phyloP scores from a whole-genome alignment of 2,797 vertebrate species.

The Hipposideros larvatus region DNA sequence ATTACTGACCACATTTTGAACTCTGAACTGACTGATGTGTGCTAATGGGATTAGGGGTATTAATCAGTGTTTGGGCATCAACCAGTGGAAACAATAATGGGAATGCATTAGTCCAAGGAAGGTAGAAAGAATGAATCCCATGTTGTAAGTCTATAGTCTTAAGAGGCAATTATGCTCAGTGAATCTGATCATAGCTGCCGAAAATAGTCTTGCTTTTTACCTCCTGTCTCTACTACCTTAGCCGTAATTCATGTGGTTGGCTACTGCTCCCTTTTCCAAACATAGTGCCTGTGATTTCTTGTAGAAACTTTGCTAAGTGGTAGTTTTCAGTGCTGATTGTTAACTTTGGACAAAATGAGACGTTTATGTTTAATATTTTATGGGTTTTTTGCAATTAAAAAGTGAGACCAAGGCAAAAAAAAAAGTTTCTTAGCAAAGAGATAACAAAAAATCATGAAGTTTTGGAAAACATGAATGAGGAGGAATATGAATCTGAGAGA shows the following conservation, averaged over 20 bases:
- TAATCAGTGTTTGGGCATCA: not conserved
- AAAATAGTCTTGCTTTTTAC: not conserved
- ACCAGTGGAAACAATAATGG: not conserved
- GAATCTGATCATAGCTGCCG: not conserved
- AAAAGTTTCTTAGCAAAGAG: not conserved
- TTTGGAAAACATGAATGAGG: not conserved
- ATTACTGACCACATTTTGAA: not conserved
- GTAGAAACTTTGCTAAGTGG: not conserved
- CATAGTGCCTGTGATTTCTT: not conserved
- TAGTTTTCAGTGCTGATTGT: not conserved
- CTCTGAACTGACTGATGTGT: not conserved
- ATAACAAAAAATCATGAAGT: not conserved
- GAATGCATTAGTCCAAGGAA: not conserved
- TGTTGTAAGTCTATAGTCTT: not conserved
- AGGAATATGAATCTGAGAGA: not conserved
- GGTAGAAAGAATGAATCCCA: not conserved
- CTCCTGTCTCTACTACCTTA: not conserved
- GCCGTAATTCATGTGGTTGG: not conserved
- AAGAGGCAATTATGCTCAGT: not conserved
- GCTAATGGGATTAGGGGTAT: not conserved
- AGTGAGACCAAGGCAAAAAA: not conserved
- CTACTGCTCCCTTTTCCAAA: not conserved
- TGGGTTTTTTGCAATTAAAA: not conserved
- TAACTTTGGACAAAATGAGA: not conserved
- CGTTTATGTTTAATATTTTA: not conserved